A percentile compares a stretch with the other conserved stretches of the same genome.
phyloP scores from a whole-genome alignment of 2,797 vertebrate genomes.

The Darevskia nairensis region DNA sequence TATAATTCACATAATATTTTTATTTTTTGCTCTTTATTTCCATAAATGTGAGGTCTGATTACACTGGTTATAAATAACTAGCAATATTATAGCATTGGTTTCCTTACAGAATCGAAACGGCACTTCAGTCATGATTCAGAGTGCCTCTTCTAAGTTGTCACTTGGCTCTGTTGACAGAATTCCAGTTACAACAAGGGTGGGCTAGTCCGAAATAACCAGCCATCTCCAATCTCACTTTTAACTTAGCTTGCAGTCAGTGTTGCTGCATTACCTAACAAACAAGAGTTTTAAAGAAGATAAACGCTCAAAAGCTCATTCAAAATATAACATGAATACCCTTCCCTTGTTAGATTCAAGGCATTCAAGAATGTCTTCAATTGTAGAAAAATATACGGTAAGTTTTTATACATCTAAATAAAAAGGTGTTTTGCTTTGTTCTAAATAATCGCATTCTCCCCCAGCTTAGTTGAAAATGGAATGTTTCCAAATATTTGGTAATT shows the following conservation, averaged over 20 bases:
- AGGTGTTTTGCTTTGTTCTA: neutral
- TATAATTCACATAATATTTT: neutral
- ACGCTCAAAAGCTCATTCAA: conserved; percentile 32
- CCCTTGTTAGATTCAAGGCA: conserved; percentile 45
- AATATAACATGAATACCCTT: conserved; percentile 39
- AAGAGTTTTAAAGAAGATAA: conserved; percentile 16
- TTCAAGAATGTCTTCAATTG: conserved; percentile 47
- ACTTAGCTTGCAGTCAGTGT: neutral
- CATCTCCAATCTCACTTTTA: conserved; percentile 24
- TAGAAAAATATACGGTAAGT: conserved; percentile 49
- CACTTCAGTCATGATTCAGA: neutral
- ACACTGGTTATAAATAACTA: neutral
- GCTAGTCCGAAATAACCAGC: neutral
- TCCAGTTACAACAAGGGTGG: neutral
- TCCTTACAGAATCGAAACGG: neutral
- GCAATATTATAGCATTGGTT: neutral
- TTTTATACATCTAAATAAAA: conserved; percentile 40
- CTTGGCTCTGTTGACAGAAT: conserved; percentile 8
- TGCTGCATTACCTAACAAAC: neutral
- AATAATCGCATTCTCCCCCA: neutral
- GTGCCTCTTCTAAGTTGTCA: neutral
- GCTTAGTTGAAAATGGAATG: neutral
- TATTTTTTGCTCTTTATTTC: conserved; percentile 8
- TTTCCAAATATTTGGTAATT: neutral
- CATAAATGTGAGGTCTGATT: neutral